Percentiles rank a stretch among this genome's conserved stretches.
Conservation (phyloP, 2,113 vertebrate species). For the Sialia sialis region DNA sequence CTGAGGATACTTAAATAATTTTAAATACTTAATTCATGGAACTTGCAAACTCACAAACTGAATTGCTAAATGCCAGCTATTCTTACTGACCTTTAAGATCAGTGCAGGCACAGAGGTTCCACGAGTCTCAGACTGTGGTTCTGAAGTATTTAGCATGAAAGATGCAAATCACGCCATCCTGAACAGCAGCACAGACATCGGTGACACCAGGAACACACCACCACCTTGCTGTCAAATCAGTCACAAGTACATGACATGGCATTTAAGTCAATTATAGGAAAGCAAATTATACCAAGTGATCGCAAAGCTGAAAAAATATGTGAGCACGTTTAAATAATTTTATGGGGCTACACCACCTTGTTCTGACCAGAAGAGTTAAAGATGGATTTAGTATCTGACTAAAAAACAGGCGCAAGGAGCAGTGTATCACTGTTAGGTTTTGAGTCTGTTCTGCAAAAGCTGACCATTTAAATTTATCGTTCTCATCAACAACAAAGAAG, state of each 20-base stretch:
- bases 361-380: neutral
- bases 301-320: neutral
- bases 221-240: neutral
- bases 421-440: neutral
- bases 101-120: neutral
- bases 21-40: neutral
- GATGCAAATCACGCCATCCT: neutral
- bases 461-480: neutral
- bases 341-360: neutral
- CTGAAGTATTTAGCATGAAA: neutral
- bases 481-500: neutral
- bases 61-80: neutral
- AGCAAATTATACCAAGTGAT: neutral
- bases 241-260: neutral
- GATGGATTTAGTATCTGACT: neutral
- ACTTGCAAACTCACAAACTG: neutral
- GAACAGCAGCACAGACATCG: neutral
- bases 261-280: neutral
- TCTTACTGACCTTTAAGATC: neutral
- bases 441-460: neutral
- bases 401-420: neutral
- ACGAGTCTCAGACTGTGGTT: neutral
- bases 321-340: neutral
- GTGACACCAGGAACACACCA: neutral
- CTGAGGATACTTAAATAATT: neutral